Conservation (phyloP, 2,797 vertebrate genomes). For the Scolopax rusticola region DNA sequence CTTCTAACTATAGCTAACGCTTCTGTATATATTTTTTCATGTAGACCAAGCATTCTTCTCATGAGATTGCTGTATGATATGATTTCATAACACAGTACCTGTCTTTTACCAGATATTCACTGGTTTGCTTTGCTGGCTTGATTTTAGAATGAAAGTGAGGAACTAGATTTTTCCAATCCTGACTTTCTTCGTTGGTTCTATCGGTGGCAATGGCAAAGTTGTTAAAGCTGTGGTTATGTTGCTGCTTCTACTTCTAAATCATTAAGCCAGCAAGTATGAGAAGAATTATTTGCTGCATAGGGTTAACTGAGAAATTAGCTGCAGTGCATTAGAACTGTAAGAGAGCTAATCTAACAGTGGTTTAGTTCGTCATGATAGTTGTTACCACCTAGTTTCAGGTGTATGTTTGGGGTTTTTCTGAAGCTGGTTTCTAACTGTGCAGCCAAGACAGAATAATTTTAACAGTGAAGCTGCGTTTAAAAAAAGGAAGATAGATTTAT, state of each 20-base stretch:
- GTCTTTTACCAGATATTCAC: background rate
- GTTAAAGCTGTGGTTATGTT: background rate
- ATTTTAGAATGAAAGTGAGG: background rate
- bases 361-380: background rate
- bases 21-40: background rate
- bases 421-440: background rate
- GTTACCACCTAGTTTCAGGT: background rate
- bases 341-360: background rate
- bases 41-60: background rate
- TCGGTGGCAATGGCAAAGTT: background rate
- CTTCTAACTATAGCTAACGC: background rate
- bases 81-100: background rate
- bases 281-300: background rate
- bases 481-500: background rate
- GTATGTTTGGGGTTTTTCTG: background rate
- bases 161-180: background rate
- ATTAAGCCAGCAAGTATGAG: background rate
- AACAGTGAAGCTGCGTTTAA: background rate
- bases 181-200: background rate
- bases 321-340: background rate
- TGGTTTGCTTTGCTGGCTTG: background rate
- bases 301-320: background rate
- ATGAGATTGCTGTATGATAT: background rate
- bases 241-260: background rate
- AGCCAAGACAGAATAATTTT: background rate